Conservation (phyloP, 2,888 invertebrate genomes). For the Nemotelus pantherinus region DNA sequence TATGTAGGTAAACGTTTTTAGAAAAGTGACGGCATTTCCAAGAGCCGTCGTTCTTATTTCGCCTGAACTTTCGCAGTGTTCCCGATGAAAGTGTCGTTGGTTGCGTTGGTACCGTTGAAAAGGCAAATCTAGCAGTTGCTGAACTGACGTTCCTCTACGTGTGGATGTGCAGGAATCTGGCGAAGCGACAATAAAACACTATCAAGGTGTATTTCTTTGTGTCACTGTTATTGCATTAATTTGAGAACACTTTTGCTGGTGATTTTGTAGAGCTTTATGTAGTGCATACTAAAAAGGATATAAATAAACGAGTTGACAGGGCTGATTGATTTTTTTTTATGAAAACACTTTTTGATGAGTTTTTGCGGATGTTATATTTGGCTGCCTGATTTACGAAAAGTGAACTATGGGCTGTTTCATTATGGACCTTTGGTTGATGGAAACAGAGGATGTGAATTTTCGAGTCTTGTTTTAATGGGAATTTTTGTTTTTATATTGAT, state of each 20-base stretch:
- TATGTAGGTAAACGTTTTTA: too few relatives aligned
- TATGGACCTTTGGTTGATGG: too few relatives aligned
- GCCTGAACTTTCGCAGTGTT: neutral
- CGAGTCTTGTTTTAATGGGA: too few relatives aligned
- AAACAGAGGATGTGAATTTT: too few relatives aligned
- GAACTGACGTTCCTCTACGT: neutral
- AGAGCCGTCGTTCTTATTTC: neutral
- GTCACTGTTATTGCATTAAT: constrained; percentile 30
- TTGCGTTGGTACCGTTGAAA: constrained; percentile 12
- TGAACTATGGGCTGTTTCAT: too few relatives aligned
- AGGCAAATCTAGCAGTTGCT: neutral
- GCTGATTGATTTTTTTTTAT: too few relatives aligned
- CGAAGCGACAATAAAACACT: constrained; percentile 16
- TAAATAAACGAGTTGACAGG: neutral
- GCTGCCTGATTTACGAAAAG: too few relatives aligned
- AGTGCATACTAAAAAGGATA: neutral
- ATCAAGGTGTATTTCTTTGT: constrained; percentile 31
- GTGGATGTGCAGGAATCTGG: neutral
- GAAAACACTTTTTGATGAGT: too few relatives aligned
- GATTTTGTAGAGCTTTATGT: constrained; percentile 5
- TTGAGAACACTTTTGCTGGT: constrained; percentile 31
- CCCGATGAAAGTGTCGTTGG: neutral
- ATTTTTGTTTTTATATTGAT: too few relatives aligned
- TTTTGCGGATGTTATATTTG: too few relatives aligned
- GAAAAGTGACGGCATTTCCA: neutral